phyloP scores from a whole-genome alignment of 2,797 vertebrate genomes.

The Natrix natrix region DNA sequence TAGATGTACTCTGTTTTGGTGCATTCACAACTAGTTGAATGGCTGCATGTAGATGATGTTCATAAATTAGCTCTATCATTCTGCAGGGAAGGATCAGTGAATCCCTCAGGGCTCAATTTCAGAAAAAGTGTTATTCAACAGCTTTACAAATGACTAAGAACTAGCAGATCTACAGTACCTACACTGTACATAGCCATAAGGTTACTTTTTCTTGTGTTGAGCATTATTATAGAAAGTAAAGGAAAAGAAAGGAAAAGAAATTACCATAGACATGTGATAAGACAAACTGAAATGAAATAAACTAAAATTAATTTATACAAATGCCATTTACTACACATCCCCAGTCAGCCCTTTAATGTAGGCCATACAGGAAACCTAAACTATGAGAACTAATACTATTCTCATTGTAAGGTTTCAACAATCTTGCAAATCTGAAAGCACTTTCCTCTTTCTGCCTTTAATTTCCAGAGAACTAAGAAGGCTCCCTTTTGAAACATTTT shows the following conservation, averaged over 20 bases:
- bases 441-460: neutral
- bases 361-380: neutral
- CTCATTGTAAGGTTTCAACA: neutral
- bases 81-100: neutral
- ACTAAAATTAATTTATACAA: neutral
- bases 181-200: neutral
- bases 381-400: neutral
- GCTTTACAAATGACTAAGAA: neutral
- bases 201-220: neutral
- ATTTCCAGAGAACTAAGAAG: neutral
- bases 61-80: neutral
- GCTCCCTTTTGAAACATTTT: neutral
- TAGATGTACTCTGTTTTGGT: neutral
- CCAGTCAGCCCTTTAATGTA: neutral
- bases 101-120: neutral
- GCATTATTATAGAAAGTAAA: neutral
- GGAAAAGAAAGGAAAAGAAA: neutral
- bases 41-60: neutral
- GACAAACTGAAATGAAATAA: neutral
- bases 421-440: neutral
- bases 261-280: neutral
- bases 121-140: neutral
- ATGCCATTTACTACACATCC: neutral
- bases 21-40: neutral
- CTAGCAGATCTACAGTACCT: neutral